A percentile compares a stretch with the other conserved stretches of the same genome.
Evolutionary conservation across 35 echinoderm and acorn worm species (phyloP).

Genomic region (Patiria miniata): DNA sequence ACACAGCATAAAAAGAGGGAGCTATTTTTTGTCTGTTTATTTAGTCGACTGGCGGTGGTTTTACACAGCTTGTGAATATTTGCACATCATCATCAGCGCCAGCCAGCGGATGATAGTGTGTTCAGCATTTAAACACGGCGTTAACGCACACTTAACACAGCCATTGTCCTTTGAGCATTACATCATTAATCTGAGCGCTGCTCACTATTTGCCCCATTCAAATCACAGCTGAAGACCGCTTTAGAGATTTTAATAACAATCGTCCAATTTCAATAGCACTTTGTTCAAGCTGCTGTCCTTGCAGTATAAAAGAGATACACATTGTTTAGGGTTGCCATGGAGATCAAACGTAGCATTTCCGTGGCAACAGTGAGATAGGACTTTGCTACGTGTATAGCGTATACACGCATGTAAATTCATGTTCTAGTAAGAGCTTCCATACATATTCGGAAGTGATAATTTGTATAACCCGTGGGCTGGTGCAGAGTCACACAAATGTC

Average conservation of each 20-base stretch:
- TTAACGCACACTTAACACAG: neutral
- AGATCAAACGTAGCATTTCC: slow-evolving; percentile 25
- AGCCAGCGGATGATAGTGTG: neutral
- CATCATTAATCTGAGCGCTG: neutral
- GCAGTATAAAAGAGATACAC: neutral
- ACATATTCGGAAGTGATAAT: too few species aligned
- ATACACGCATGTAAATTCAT: too few species aligned
- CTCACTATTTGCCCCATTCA: slow-evolving; percentile 1
- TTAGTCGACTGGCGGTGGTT: too few species aligned
- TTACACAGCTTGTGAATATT: neutral
- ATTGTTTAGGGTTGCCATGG: slow-evolving; percentile 30
- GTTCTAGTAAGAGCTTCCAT: too few species aligned
- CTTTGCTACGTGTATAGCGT: too few species aligned
- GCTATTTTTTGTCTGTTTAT: too few species aligned
- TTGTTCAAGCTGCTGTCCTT: neutral
- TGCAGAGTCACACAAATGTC: too few species aligned
- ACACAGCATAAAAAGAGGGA: too few species aligned
- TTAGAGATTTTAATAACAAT: neutral
- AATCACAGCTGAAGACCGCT: too few species aligned
- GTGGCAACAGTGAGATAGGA: slow-evolving; percentile 30
- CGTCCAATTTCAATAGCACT: neutral
- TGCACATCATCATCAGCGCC: neutral
- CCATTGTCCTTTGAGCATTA: neutral
- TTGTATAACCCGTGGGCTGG: too few species aligned
- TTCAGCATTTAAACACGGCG: neutral